A percentile compares a stretch with the other conserved stretches of the same genome.
Conservation (phyloP, 2,113 vertebrate genomes). For the Heterocephalus glaber region DNA sequence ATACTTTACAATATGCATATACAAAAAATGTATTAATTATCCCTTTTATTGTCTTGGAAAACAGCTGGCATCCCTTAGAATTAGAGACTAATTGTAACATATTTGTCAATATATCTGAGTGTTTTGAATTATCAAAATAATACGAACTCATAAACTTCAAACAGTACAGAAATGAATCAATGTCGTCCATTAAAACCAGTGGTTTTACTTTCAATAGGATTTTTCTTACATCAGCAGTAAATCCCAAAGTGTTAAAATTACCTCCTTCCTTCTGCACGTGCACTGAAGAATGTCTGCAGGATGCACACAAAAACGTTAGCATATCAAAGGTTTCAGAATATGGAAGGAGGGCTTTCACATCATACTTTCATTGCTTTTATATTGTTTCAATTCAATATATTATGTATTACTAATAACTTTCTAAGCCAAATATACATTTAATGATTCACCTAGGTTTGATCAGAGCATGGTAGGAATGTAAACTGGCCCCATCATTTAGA, state of each 20-base stretch:
- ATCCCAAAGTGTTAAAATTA: neutral
- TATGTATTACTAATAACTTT: neutral
- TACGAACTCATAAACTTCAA: neutral
- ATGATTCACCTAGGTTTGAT: neutral
- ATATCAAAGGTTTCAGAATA: neutral
- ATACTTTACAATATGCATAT: neutral
- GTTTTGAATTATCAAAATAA: neutral
- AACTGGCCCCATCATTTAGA: neutral
- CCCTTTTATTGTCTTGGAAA: neutral
- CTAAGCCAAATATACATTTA: neutral
- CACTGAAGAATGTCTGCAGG: neutral
- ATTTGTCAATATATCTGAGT: neutral
- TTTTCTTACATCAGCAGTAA: neutral
- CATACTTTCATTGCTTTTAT: neutral
- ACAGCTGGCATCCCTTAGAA: neutral
- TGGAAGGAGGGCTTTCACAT: neutral
- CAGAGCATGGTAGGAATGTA: neutral
- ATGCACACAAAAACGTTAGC: neutral
- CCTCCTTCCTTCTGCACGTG: neutral
- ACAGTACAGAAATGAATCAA: neutral
- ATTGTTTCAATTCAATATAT: neutral
- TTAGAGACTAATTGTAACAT: neutral
- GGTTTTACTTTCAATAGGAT: neutral
- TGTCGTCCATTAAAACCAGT: neutral
- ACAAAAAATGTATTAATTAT: neutral